phyloP scores from a whole-genome alignment of 2,888 invertebrate species.

The Hydrotaea cyrtoneurina region DNA sequence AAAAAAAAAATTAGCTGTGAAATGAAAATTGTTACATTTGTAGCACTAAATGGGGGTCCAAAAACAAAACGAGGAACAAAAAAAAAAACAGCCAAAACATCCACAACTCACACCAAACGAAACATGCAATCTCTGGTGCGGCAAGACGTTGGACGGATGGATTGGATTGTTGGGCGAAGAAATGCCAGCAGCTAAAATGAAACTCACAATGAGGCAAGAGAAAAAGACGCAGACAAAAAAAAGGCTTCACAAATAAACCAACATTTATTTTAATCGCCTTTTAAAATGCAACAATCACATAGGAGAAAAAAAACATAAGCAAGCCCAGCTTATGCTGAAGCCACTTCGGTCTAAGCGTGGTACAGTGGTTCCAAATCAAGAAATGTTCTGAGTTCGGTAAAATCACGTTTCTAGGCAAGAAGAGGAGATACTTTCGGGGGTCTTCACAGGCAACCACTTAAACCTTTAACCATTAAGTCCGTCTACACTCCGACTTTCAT shows the following conservation, averaged over 20 bases:
- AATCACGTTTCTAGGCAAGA: no score
- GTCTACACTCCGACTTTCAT: no score
- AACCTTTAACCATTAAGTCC: no score
- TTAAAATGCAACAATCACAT: conserved; percentile 50
- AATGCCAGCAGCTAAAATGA: not conserved
- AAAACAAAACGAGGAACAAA: not conserved
- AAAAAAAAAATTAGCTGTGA: conserved; percentile 56
- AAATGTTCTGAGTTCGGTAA: no score
- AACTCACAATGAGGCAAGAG: conserved; percentile 4
- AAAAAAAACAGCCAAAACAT: not conserved
- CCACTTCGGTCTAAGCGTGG: no score
- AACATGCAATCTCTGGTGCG: not conserved
- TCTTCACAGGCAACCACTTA: no score
- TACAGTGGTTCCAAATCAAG: no score
- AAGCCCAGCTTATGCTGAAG: no score
- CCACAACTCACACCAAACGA: not conserved
- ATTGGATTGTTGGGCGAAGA: conserved; percentile 4
- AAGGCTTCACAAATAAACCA: conserved; percentile 31
- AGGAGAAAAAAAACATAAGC: not conserved
- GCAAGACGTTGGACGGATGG: not conserved
- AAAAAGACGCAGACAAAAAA: conserved; percentile 14
- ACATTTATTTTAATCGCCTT: conserved; percentile 60
- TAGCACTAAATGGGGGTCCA: conserved; percentile 44
- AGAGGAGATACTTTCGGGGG: no score
- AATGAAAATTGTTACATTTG: conserved; percentile 59